Conservation (phyloP, 1,140 invertebrate species). For the Drosophila pectinifera region DNA sequence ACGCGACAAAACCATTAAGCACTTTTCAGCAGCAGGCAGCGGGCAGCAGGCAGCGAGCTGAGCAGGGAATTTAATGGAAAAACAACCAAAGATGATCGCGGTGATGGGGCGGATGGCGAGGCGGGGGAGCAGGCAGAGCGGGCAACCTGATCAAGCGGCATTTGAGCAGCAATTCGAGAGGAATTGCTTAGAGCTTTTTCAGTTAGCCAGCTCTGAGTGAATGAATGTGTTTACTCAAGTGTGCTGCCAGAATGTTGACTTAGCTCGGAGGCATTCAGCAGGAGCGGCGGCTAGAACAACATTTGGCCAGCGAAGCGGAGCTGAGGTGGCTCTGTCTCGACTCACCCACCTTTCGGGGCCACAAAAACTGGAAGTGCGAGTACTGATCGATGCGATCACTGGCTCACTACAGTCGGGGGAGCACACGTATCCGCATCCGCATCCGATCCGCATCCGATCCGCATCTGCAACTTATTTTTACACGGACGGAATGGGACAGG, state of each 20-base stretch:
- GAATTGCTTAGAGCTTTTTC: background rate
- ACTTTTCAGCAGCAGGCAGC: constrained; percentile 48
- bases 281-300: too few species aligned
- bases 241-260: constrained; percentile 25
- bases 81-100: constrained; percentile 40
- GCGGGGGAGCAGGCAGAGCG: constrained; percentile 15
- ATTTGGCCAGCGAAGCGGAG: too few species aligned
- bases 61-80: constrained; percentile 59
- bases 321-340: too few species aligned
- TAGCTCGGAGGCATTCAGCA: too few species aligned
- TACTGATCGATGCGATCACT: constrained; percentile 10
- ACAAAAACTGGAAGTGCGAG: constrained; percentile 11
- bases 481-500: constrained; percentile 50
- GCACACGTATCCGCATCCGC: too few species aligned
- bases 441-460: constrained; percentile 3
- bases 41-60: constrained; percentile 3
- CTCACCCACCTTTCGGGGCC: too few species aligned
- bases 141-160: constrained; percentile 29
- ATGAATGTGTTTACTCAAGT: constrained; percentile 22
- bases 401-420: background rate
- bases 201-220: background rate
- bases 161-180: constrained; percentile 14
- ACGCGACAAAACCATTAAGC: constrained; percentile 79
- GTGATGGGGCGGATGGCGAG: constrained; percentile 35
- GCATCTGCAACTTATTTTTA: constrained; percentile 21